A percentile compares a stretch with the other conserved stretches of the same genome.
phyloP scores from a whole-genome alignment of 2,888 invertebrate genomes.

The Phortica okadai region DNA sequence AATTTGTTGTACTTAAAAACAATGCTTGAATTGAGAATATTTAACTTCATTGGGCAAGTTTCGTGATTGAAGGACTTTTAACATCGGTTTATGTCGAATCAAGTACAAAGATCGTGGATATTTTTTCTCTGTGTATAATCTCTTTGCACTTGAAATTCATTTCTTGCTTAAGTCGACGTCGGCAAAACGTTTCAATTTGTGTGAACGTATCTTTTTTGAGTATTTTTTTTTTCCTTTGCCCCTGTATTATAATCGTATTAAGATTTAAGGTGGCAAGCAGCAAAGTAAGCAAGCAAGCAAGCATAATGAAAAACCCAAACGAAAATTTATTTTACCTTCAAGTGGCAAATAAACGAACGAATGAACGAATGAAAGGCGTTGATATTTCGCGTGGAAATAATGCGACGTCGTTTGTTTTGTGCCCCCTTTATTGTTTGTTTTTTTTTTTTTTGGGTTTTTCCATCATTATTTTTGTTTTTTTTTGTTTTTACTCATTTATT shows the following conservation, averaged over 20 bases:
- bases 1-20: no score
- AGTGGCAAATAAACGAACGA: background rate
- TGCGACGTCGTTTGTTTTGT: slow-evolving; percentile 12
- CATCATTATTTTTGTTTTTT: no score
- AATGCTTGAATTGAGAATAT: no score
- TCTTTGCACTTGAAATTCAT: no score
- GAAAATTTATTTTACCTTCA: background rate
- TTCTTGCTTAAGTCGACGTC: background rate
- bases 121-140: no score
- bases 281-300: background rate
- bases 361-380: slow-evolving; percentile 51
- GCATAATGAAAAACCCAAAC: background rate
- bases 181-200: slow-evolving; percentile 63
- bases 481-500: slow-evolving; percentile 62
- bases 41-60: no score
- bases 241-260: slow-evolving; percentile 61
- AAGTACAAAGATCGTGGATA: no score
- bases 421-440: no score
- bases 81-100: no score
- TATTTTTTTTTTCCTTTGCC: slow-evolving; percentile 44
- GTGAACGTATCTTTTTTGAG: slow-evolving; percentile 55
- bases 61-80: no score
- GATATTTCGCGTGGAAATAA: slow-evolving; percentile 71
- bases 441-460: no score
- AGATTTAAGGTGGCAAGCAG: slow-evolving; percentile 68